Base-by-base conservation (phyloP, 2,797 vertebrate species). In the Myotis daubentonii region DNA sequence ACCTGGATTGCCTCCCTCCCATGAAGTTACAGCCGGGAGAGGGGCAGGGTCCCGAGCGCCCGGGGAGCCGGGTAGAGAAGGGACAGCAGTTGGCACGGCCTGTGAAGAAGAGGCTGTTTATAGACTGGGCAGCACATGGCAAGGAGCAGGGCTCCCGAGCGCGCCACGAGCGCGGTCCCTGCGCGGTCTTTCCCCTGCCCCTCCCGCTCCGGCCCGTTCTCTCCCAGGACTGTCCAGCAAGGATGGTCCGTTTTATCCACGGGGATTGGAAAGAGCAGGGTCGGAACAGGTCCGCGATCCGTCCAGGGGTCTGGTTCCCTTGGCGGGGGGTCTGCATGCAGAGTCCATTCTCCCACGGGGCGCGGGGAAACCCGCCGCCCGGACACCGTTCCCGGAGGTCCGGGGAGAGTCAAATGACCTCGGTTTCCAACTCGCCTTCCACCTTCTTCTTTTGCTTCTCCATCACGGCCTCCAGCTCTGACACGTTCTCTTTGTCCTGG, bases 371-470 rank as follows among this genome's bases (percentile, higher is more conserved):
- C 41, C 60, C 5, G 30, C 28, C 55, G 55, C 28, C 65, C 33
- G 36, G 30, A n/a, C 62, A n/a, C n/a, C 25, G 38, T 8, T 60
- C 53, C 93, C 30, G 0, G 57, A 53, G 20, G 25, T 6, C n/a
- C 6, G 1, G 19, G 41, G 11, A 49, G n/a, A 53, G 33, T 97
- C 98, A 99, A 82, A 99, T 96, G 10, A 98, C 98, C 95, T 98
- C 97, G 68, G 97, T n/a, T 17, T 76, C 78, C 66, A 53, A 13
- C 8, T 92, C 55, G 8, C 89, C 96, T 53, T 99, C 99, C 83
- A 99, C 98, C 91, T 99, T 99, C 98, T 98, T 98, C 97, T 99
- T 99, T 97, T 99, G 99, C 93, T 98, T 99, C 97, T 99, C 98
- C 99, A 99, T 99, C 78, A 99, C 99, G 0, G 98, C 97, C 84